Evolutionary conservation across 1,140 invertebrate species (phyloP).

Genomic region (Caenorhabditis remanei): DNA sequence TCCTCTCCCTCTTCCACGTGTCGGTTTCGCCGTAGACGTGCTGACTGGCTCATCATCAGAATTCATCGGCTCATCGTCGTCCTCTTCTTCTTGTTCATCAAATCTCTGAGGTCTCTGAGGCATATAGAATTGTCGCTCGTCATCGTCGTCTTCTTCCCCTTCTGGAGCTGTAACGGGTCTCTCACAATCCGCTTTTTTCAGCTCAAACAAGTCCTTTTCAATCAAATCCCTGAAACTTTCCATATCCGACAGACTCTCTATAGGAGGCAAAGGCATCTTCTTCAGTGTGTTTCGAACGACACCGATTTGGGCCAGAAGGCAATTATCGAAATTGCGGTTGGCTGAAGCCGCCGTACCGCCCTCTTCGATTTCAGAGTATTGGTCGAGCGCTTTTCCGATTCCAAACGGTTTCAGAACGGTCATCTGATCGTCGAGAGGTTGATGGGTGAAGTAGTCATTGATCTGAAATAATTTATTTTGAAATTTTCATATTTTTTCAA

Average conservation of each 20-base stretch:
- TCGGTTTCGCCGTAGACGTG: background rate
- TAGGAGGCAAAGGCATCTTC: slow-evolving; percentile 15
- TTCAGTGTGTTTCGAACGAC: slow-evolving; percentile 34
- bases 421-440: slow-evolving; percentile 56
- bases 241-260: background rate
- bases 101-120: background rate
- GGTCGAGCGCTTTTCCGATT: slow-evolving; percentile 36
- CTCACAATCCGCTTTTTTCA: slow-evolving; percentile 17
- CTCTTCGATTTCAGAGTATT: slow-evolving; percentile 29
- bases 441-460: slow-evolving; percentile 53
- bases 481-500: no score
- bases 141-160: background rate
- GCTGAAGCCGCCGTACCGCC: slow-evolving; percentile 8
- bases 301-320: slow-evolving; percentile 13
- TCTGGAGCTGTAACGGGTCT: background rate
- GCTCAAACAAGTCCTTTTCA: background rate
- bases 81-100: no score
- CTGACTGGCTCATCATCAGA: background rate
- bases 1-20: slow-evolving; percentile 24
- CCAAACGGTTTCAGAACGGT: slow-evolving; percentile 47
- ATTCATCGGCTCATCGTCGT: background rate
- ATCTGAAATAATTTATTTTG: slow-evolving; percentile 63
- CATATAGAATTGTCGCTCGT: slow-evolving; percentile 11
- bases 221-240: slow-evolving; percentile 17
- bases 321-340: slow-evolving; percentile 1